These are phyloP conservation scores for Dissostichus mawsoni DNA, from an alignment of 2,113 vertebrate species.

Conservation along the genomic window DNA sequence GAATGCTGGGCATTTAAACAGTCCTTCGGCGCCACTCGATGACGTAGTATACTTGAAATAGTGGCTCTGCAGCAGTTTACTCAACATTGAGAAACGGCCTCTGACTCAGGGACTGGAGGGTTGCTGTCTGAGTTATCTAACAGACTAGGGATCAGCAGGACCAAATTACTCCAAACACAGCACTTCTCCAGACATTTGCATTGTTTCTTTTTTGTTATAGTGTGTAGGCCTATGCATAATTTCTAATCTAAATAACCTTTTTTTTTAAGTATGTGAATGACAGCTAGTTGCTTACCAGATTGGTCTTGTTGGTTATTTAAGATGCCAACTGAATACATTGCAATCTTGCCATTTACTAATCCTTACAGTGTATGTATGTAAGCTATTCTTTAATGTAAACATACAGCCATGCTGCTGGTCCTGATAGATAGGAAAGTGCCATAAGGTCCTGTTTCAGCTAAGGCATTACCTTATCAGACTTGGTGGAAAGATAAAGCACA, in stretches of 20 bases:
- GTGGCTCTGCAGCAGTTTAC: too few species aligned
- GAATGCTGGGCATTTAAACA: too few species aligned
- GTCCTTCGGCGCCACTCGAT: too few species aligned
- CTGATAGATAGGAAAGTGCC: neutral
- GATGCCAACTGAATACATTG: neutral
- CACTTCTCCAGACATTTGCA: conserved; percentile 19
- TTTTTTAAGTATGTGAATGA: neutral
- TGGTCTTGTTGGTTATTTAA: neutral
- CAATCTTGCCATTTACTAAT: neutral
- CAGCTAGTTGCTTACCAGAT: neutral
- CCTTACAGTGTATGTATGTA: too few species aligned
- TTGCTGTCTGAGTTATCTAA: conserved; percentile 21
- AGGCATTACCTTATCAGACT: neutral
- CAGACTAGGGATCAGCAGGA: conserved; percentile 28
- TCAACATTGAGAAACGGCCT: too few species aligned
- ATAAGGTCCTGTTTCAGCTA: neutral
- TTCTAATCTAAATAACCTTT: neutral
- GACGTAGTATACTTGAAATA: too few species aligned
- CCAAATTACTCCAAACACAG: conserved; percentile 35
- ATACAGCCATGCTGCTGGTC: neutral
- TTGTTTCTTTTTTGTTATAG: conserved; percentile 3
- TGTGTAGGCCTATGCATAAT: too few species aligned
- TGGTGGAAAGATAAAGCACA: neutral
- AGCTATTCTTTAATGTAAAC: too few species aligned
- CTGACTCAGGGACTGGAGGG: neutral